These are phyloP conservation scores for Octomys mimax DNA, from an alignment of 2,797 vertebrate species.

Conservation along the genomic window DNA sequence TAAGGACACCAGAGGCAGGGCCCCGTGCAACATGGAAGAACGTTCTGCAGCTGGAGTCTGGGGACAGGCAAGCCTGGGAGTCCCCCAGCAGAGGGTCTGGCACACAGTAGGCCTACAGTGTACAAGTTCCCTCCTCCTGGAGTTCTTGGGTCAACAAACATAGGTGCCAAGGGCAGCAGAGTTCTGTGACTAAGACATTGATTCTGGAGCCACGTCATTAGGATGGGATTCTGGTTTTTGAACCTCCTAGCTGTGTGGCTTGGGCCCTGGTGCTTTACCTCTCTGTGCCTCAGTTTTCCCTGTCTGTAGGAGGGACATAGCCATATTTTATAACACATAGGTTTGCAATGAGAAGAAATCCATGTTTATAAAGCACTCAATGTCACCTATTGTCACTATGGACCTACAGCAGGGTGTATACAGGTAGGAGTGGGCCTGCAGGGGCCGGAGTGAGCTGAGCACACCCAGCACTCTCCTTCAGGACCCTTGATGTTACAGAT, in stretches of 20 bases:
- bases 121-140: background rate
- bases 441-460: background rate
- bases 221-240: background rate
- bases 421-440: background rate
- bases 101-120: background rate
- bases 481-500: background rate
- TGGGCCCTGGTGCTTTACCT: background rate
- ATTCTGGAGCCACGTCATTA: background rate
- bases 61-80: background rate
- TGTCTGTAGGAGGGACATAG: background rate
- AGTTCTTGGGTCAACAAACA: background rate
- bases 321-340: background rate
- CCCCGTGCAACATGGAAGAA: background rate
- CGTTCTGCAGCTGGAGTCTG: background rate
- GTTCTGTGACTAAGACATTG: background rate
- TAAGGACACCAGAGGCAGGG: background rate
- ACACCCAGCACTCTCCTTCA: background rate
- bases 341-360: constrained; percentile 6
- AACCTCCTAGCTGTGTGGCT: background rate
- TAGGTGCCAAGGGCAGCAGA: background rate
- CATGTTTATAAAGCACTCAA: background rate
- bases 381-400: background rate
- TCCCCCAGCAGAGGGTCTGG: background rate
- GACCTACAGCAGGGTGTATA: background rate
- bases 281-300: constrained; percentile 29